Conservation (phyloP, 2,113 vertebrate species). For the human (Homo sapiens) region GRCh38 chr12:125999001-125999500, state of each 20-base stretch:
- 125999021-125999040: not conserved
- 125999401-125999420: not conserved
- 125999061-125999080: not conserved
- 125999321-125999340: not conserved
- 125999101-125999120: too few species aligned
- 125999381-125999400: not conserved
- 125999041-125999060: not conserved
- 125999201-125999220: not conserved
- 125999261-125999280: accelerated
- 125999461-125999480: not conserved
- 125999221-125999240: not conserved
- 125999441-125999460: too few species aligned
- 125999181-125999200: not conserved
- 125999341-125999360: not conserved
- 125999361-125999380: accelerated
- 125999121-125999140: too few species aligned
- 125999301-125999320: too few species aligned
- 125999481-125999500: not conserved
- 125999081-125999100: not conserved
- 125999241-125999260: accelerated
- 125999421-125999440: not conserved
- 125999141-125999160: too few species aligned
- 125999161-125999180: not conserved
- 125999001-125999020: accelerated
- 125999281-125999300: not conserved